Conservation (phyloP, 2,888 invertebrate species). For the Nymphalis c-album region DNA sequence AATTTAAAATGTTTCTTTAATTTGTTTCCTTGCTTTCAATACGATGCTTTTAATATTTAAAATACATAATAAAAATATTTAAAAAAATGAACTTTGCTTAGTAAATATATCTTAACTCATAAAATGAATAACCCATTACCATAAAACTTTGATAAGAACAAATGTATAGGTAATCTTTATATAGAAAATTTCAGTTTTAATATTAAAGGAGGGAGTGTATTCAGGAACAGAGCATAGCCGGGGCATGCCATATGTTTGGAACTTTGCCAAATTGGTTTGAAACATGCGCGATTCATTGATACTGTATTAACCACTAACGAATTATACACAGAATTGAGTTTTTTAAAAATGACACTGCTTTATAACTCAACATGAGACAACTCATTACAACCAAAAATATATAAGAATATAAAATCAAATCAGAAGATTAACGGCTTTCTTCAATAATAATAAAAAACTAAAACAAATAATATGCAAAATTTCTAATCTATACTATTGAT, state of each 20-base stretch:
- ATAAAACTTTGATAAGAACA: constrained; percentile 1
- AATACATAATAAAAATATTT: neutral
- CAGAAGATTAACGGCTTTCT: too few relatives aligned
- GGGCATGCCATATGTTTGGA: constrained; percentile 42
- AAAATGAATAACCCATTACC: constrained; percentile 1
- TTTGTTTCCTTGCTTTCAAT: too few relatives aligned
- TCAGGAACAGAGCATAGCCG: constrained; percentile 25
- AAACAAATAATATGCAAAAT: too few relatives aligned
- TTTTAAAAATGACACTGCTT: neutral
- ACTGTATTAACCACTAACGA: constrained; percentile 5
- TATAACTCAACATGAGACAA: too few relatives aligned
- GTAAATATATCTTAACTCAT: neutral
- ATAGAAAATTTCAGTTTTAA: constrained; percentile 13
- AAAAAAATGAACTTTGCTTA: neutral
- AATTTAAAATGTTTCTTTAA: too few relatives aligned
- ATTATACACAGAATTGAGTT: neutral
- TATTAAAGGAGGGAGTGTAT: constrained; percentile 26
- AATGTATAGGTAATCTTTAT: neutral
- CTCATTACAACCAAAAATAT: too few relatives aligned
- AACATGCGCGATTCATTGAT: constrained; percentile 37
- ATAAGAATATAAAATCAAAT: too few relatives aligned
- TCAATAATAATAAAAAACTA: too few relatives aligned
- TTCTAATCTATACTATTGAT: too few relatives aligned
- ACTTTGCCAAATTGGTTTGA: constrained; percentile 49
- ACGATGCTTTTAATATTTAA: too few relatives aligned